Conservation (phyloP, 2,797 vertebrate species). For the Crotalus adamanteus region DNA sequence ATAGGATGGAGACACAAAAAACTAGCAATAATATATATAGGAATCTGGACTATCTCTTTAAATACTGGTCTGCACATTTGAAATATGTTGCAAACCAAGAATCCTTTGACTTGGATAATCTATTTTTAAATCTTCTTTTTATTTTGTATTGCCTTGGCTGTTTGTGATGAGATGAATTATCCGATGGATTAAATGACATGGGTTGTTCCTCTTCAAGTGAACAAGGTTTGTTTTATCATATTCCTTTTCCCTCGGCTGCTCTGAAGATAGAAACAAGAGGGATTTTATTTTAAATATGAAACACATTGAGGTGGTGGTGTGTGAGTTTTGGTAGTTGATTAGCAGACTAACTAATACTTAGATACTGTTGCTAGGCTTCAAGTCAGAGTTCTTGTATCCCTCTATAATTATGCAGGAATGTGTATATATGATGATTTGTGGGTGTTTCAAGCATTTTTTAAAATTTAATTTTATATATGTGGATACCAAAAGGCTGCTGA, state of each 20-base stretch:
- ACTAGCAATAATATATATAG: slow-evolving; percentile 44
- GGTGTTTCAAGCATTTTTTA: slow-evolving; percentile 56
- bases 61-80: slow-evolving; percentile 52
- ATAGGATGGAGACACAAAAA: slow-evolving; percentile 59
- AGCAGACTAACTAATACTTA: slow-evolving; percentile 71
- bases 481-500: slow-evolving; percentile 32
- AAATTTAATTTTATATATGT: slow-evolving; percentile 38
- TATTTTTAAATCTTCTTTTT: slow-evolving; percentile 51
- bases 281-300: slow-evolving; percentile 51
- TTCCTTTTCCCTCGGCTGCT: slow-evolving; percentile 57
- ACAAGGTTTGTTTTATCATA: slow-evolving; percentile 79
- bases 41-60: slow-evolving; percentile 55
- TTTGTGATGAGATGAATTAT: slow-evolving; percentile 72
- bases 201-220: slow-evolving; percentile 81
- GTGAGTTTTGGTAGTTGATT: slow-evolving; percentile 68
- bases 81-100: slow-evolving; percentile 58
- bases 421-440: slow-evolving; percentile 58
- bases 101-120: slow-evolving; percentile 59
- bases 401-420: slow-evolving; percentile 67
- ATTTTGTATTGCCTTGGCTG: slow-evolving; percentile 56
- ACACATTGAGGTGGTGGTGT: slow-evolving; percentile 55
- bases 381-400: slow-evolving; percentile 66
- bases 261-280: slow-evolving; percentile 44
- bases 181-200: slow-evolving; percentile 78
- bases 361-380: slow-evolving; percentile 79